phyloP scores from a whole-genome alignment of 2,797 vertebrate genomes.

The Halcyon badia region DNA sequence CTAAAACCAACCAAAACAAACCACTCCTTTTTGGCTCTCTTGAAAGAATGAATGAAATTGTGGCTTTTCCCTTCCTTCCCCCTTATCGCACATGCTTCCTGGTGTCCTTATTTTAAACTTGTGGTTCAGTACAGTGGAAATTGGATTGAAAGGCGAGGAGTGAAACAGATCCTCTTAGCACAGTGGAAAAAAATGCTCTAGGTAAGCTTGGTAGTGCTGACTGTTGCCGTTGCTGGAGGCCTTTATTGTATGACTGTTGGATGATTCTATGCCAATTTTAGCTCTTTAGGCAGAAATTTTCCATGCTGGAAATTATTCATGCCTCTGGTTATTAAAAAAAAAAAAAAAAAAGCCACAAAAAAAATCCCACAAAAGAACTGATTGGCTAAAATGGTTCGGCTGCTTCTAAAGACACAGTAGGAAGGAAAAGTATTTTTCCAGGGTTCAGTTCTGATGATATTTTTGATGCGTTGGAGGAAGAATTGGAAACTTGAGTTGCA shows the following conservation, averaged over 20 bases:
- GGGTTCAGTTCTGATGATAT: background rate
- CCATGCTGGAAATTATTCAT: constrained; percentile 58
- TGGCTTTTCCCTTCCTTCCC: constrained; percentile 59
- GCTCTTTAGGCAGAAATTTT: constrained; percentile 68
- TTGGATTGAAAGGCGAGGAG: constrained; percentile 26
- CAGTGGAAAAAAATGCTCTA: constrained; percentile 59
- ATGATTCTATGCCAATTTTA: constrained; percentile 62
- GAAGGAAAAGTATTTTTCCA: constrained; percentile 11
- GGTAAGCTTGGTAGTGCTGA: constrained; percentile 37
- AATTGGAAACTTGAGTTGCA: background rate
- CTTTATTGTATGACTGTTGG: constrained; percentile 31
- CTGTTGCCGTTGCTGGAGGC: constrained; percentile 53
- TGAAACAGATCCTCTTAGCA: constrained; percentile 58
- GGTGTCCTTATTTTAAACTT: constrained; percentile 55
- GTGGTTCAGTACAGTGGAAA: constrained; percentile 37
- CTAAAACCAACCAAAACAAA: too few species aligned
- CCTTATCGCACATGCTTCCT: constrained; percentile 48
- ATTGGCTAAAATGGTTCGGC: background rate
- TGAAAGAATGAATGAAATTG: constrained; percentile 64
- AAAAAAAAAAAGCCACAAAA: background rate
- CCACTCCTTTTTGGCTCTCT: constrained; percentile 5
- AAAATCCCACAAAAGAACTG: background rate
- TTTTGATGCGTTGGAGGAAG: background rate
- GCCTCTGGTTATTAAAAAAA: background rate
- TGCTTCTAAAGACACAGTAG: background rate